These are phyloP conservation scores for Penaeus chinensis DNA, from an alignment of 1,140 invertebrate genomes.

Conservation along the genomic window DNA sequence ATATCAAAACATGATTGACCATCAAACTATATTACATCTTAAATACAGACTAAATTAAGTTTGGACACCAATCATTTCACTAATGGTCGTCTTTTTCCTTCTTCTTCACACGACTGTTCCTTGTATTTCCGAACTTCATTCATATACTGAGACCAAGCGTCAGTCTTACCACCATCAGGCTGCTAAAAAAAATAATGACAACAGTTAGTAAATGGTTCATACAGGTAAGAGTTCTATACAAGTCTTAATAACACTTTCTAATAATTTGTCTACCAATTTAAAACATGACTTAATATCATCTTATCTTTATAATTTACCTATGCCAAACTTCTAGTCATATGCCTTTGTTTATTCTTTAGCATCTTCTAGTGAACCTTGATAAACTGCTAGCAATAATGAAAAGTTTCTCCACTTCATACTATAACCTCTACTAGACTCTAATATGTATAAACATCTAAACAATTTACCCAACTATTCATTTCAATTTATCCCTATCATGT, in stretches of 20 bases:
- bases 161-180: slow-evolving; percentile 73
- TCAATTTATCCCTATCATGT: no score
- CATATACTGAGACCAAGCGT: slow-evolving; percentile 93
- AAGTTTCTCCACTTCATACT: background rate
- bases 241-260: background rate
- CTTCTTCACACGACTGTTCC: slow-evolving; percentile 90
- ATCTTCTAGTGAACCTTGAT: no score
- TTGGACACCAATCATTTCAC: slow-evolving; percentile 78
- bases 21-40: no score
- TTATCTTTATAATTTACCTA: background rate
- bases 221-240: background rate
- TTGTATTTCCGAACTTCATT: slow-evolving; percentile 92
- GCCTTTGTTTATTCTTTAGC: no score
- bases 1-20: no score
- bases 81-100: slow-evolving; percentile 86
- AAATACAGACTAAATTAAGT: slow-evolving; percentile 1
- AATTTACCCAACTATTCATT: no score
- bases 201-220: background rate
- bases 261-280: background rate
- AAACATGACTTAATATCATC: background rate
- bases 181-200: slow-evolving; percentile 48
- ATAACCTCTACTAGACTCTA: background rate
- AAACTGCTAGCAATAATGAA: no score
- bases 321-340: background rate
- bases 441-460: no score